Evolutionary conservation across 2,888 invertebrate genomes (phyloP).

Genomic region (Hemithea aestivaria): DNA sequence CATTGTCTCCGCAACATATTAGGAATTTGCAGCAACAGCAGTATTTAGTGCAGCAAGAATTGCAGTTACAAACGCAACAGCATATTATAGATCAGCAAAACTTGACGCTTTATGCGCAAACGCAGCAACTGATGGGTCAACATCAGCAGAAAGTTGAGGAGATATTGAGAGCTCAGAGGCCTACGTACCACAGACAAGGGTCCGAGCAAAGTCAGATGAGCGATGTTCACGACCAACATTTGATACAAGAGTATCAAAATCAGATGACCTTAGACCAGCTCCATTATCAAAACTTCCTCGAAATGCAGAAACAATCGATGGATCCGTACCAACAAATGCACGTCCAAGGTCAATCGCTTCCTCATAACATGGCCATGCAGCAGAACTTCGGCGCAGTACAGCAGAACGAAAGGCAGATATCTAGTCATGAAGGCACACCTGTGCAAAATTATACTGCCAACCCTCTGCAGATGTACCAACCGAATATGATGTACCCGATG

Average conservation of each 20-base stretch:
- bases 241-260: constrained; percentile 56
- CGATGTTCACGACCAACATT: constrained; percentile 59
- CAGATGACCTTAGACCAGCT: constrained; percentile 64
- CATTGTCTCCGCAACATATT: constrained; percentile 65
- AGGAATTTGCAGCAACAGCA: constrained; percentile 71
- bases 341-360: constrained; percentile 69
- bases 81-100: constrained; percentile 79
- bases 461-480: constrained; percentile 68
- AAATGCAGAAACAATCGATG: constrained; percentile 47
- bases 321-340: constrained; percentile 58
- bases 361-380: constrained; percentile 59
- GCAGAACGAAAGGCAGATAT: constrained; percentile 70
- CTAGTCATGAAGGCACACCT: constrained; percentile 75
- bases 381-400: constrained; percentile 61
- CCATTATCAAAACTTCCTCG: constrained; percentile 51
- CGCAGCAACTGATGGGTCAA: constrained; percentile 73
- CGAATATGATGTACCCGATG: constrained; percentile 42
- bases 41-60: constrained; percentile 72
- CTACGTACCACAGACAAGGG: constrained; percentile 64
- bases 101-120: constrained; percentile 70
- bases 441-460: constrained; percentile 70
- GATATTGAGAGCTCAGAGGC: constrained; percentile 57
- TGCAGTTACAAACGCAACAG: constrained; percentile 74
- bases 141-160: constrained; percentile 74
- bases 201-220: constrained; percentile 72